phyloP scores from a whole-genome alignment of 2,797 vertebrate genomes.

The Aphelocoma californica region DNA sequence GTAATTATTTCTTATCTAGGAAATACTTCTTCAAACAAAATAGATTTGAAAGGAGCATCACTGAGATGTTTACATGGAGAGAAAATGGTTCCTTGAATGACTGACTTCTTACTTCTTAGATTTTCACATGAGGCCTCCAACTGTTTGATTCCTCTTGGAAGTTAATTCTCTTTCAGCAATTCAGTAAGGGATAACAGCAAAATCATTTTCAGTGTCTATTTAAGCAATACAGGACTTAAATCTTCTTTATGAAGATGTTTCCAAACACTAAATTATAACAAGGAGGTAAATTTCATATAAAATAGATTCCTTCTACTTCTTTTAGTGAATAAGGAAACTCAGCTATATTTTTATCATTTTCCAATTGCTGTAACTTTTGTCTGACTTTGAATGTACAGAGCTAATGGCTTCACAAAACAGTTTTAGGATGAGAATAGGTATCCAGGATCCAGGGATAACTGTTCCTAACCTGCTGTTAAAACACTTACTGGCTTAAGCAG shows the following conservation, averaged over 20 bases:
- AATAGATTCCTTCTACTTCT: neutral
- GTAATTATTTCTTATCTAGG: neutral
- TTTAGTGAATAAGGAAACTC: neutral
- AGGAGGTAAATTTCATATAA: neutral
- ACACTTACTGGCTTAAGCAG: neutral
- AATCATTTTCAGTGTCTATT: neutral
- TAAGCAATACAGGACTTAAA: neutral
- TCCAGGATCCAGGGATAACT: neutral
- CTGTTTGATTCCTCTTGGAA: neutral
- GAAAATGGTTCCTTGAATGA: neutral
- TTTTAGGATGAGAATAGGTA: neutral
- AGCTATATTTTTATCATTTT: neutral
- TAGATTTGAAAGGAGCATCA: neutral
- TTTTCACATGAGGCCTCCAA: neutral
- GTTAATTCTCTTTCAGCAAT: neutral
- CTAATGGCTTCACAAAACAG: neutral
- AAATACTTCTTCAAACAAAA: conserved; percentile 8
- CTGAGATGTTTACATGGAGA: neutral
- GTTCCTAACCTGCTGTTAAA: neutral
- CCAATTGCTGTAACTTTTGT: neutral
- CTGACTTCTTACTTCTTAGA: neutral
- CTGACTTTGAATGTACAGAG: neutral
- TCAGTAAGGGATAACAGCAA: neutral
- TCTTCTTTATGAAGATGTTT: neutral
- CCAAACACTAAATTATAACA: neutral